phyloP scores from a whole-genome alignment of 2,888 invertebrate species.

The Dyspetes luteomarginatus region DNA sequence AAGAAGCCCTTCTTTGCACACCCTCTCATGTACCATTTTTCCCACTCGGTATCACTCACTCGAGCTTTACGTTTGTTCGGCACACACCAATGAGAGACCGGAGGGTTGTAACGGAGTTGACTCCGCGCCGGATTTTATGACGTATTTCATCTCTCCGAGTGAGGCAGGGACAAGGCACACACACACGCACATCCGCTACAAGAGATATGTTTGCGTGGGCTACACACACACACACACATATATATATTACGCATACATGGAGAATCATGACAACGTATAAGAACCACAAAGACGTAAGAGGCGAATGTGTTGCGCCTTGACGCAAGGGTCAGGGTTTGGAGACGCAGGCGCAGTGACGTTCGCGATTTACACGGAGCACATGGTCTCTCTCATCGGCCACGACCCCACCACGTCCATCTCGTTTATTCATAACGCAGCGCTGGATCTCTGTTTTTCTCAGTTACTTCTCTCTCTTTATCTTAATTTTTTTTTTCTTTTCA shows the following conservation, averaged over 20 bases:
- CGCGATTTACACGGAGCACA: slow-evolving; percentile 80
- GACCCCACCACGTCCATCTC: slow-evolving; percentile 44
- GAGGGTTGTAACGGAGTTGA: slow-evolving; percentile 76
- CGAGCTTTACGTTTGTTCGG: slow-evolving; percentile 47
- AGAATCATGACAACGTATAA: slow-evolving; percentile 27
- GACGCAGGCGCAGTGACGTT: slow-evolving; percentile 82
- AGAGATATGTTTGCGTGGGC: too few species aligned
- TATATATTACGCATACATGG: too few species aligned
- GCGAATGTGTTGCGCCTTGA: slow-evolving; percentile 61
- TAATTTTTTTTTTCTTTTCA: slow-evolving; percentile 2
- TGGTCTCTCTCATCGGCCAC: slow-evolving; percentile 74
- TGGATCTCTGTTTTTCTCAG: slow-evolving; percentile 3
- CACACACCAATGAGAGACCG: slow-evolving; percentile 65
- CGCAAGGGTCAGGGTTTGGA: slow-evolving; percentile 77
- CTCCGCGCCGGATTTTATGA: slow-evolving; percentile 74
- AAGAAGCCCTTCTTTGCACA: slow-evolving; percentile 45
- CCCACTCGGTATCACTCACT: slow-evolving; percentile 58
- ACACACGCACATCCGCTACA: slow-evolving; percentile 47
- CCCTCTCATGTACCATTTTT: slow-evolving; percentile 49
- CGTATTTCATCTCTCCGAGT: slow-evolving; percentile 75
- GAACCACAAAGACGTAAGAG: slow-evolving; percentile 52
- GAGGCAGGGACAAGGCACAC: slow-evolving; percentile 63
- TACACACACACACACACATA: slow-evolving; percentile 2
- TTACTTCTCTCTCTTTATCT: slow-evolving; percentile 13
- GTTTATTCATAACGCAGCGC: slow-evolving; percentile 2